A percentile compares a stretch with the other conserved stretches of the same genome.
phyloP scores from a whole-genome alignment of 2,888 invertebrate genomes.

The Kuschelorhynchus macadamiae region DNA sequence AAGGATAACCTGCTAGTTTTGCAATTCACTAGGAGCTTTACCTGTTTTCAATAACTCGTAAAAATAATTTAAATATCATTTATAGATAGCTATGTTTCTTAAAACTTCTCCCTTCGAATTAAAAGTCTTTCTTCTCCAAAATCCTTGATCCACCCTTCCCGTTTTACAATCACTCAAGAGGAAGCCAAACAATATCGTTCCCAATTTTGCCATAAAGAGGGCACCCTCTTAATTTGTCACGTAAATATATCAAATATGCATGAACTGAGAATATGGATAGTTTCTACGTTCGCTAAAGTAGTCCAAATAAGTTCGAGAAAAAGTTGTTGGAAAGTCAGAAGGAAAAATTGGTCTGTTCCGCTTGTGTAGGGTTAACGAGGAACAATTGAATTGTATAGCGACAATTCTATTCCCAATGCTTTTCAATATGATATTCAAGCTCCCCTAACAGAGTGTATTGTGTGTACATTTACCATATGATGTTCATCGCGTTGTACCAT shows the following conservation, averaged over 20 bases:
- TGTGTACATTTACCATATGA: conserved; percentile 67
- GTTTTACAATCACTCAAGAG: conserved; percentile 48
- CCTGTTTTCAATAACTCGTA: no score
- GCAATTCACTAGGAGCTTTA: no score
- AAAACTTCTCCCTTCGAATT: no score
- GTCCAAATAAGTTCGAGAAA: conserved; percentile 51
- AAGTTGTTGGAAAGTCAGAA: not conserved
- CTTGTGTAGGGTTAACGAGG: conserved; percentile 69
- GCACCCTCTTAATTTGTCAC: conserved; percentile 67
- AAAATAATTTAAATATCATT: no score
- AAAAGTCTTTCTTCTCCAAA: no score
- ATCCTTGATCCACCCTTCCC: conserved; percentile 20
- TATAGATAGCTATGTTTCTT: no score
- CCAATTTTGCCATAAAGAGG: conserved; percentile 60
- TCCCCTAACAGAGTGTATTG: conserved; percentile 60
- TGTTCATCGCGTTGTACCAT: conserved; percentile 58
- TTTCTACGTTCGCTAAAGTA: conserved; percentile 61
- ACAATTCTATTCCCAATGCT: conserved; percentile 64
- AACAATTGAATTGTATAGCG: conserved; percentile 68
- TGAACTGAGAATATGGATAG: conserved; percentile 66
- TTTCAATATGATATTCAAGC: conserved; percentile 66
- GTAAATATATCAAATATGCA: conserved; percentile 69
- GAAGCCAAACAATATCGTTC: conserved; percentile 64
- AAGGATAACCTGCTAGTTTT: no score
- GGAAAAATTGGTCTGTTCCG: conserved; percentile 53